Evolutionary conservation across 2,888 invertebrate species (phyloP), one percentile per base, ranked within the genome.

Genomic region (Malachius bipustulatus): DNA sequence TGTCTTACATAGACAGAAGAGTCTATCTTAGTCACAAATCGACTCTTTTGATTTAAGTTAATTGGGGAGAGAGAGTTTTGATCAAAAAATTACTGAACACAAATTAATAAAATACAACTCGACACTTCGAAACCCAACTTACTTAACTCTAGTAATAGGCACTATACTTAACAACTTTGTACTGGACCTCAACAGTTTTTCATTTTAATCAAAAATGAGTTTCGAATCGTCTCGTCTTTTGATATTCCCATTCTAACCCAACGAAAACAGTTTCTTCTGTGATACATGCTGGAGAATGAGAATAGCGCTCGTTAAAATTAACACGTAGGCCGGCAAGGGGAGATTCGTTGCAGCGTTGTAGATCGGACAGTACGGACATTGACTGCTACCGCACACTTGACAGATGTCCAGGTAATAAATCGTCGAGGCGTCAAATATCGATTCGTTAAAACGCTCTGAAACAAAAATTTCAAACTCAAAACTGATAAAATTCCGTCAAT

Each of bases 331-430:
- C 13, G 60, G 44, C 2, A 55, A 47, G 6, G 44, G 56, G 26
- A 53, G 47, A 2, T 60, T 53, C 2, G 63, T 42, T 3, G 75
- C 78, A 3, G 69, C 62, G 60, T 85, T 88, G 65, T 85, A 88
- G 47, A 87, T 82, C 33, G 82, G 77, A 62, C 90, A 90, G 63
- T 90, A 90, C 0, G 90, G 89, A 57, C 90, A 91, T 59, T 90
- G 90, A 29, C 89, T 90, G 34, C 89, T 90, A 39, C 90, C 91
- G 59, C 91, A 91, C 4, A 91, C 90, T 58, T 90, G 89, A 61
- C 91, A 91, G 47, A 91, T 89, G 60, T 89, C 89, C 39, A 91
- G 66, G 14, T 84, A 69, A 63, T 88, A 89, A 0, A 87, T 82
- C 11, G 85, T 81, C 31, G 85, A 67, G 2, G 88, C 77, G 65